Percentiles rank a stretch among this genome's conserved stretches.
These are phyloP conservation scores for Congeria kusceri DNA, from an alignment of 2,888 invertebrate species.

Conservation along the genomic window DNA sequence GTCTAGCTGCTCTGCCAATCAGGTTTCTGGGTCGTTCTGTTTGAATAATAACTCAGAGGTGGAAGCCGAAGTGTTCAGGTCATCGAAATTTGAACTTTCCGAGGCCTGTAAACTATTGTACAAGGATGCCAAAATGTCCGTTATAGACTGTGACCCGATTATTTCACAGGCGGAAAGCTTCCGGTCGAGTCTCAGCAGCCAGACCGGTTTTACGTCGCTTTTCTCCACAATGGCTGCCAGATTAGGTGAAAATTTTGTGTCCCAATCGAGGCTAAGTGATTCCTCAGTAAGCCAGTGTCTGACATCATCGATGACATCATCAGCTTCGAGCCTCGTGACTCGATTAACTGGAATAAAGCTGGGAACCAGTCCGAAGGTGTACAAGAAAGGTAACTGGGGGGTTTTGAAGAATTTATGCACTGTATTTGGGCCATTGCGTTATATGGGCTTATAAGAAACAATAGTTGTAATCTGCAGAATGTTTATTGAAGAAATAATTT, in stretches of 20 bases:
- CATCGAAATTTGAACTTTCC: conserved; percentile 12
- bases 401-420: too few species aligned
- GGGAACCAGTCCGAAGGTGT: conserved; percentile 42
- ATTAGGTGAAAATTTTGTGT: conserved; percentile 40
- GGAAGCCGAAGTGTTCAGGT: conserved; percentile 13
- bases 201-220: conserved; percentile 50
- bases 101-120: conserved; percentile 33
- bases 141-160: conserved; percentile 56
- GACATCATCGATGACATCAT: conserved; percentile 54
- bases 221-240: conserved; percentile 51
- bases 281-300: conserved; percentile 20
- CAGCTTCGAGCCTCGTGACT: conserved; percentile 51
- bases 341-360: conserved; percentile 43
- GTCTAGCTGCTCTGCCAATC: conserved; percentile 40
- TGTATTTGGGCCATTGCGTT: too few species aligned
- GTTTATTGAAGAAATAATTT: too few species aligned
- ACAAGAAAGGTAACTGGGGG: conserved; percentile 60
- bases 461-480: too few species aligned
- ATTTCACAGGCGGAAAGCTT: conserved; percentile 56
- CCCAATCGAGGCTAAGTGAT: conserved; percentile 15
- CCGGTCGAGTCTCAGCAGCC: conserved; percentile 43
- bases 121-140: conserved; percentile 55
- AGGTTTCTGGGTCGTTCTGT: conserved; percentile 36
- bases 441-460: too few species aligned
- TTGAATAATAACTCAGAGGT: conserved; percentile 22